These are phyloP conservation scores for Chloroceryle aenea DNA, from an alignment of 2,113 vertebrate species.

Conservation along the genomic window DNA sequence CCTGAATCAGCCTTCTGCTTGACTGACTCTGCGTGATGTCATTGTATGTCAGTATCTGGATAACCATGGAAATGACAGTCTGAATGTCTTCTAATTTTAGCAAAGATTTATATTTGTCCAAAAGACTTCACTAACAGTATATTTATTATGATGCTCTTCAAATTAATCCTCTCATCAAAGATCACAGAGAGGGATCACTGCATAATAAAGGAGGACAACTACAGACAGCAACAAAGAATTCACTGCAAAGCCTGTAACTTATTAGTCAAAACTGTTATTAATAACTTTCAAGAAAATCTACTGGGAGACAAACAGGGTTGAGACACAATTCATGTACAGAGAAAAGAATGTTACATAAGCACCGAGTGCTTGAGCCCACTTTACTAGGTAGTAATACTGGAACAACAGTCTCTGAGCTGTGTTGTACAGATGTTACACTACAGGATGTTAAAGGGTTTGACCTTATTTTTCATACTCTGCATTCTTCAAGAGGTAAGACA, in stretches of 20 bases:
- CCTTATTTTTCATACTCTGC: not conserved
- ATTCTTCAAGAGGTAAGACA: not conserved
- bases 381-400: not conserved
- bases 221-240: not conserved
- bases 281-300: not conserved
- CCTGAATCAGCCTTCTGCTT: not conserved
- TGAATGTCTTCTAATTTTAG: slow-evolving; percentile 53
- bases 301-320: not conserved
- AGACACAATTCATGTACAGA: not conserved
- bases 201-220: not conserved
- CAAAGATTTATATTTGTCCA: slow-evolving; percentile 20
- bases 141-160: not conserved
- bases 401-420: slow-evolving; percentile 5
- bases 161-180: slow-evolving; percentile 10
- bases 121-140: not conserved
- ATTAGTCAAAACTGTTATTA: not conserved
- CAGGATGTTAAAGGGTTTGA: not conserved
- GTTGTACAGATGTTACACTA: slow-evolving; percentile 6
- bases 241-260: not conserved
- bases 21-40: not conserved
- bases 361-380: not conserved
- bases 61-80: not conserved
- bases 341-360: not conserved
- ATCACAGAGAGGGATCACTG: not conserved
- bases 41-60: not conserved